These are phyloP conservation scores for Dorcus hopei DNA, from an alignment of 2,888 invertebrate genomes.

Conservation along the genomic window DNA sequence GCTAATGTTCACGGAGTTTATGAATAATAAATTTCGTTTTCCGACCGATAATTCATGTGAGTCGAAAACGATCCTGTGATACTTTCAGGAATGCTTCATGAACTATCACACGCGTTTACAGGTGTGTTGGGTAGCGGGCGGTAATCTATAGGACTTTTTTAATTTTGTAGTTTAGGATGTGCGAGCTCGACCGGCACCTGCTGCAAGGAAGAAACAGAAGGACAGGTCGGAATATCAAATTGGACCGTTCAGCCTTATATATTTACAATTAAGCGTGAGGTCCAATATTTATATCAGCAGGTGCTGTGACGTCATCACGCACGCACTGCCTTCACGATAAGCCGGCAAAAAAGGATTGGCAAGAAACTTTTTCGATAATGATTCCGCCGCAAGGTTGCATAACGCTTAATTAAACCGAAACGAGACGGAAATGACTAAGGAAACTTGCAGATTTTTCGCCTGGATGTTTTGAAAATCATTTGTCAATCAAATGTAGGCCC, in stretches of 20 bases:
- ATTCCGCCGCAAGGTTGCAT: background rate
- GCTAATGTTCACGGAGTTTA: too few relatives aligned
- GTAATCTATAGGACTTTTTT: slow-evolving; percentile 4
- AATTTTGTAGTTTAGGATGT: slow-evolving; percentile 14
- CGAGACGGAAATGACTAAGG: background rate
- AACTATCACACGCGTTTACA: background rate
- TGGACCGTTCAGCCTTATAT: slow-evolving; percentile 37
- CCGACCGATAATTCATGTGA: background rate
- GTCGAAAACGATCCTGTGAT: background rate
- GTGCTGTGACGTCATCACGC: slow-evolving; percentile 24
- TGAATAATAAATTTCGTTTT: background rate
- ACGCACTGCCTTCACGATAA: slow-evolving; percentile 1
- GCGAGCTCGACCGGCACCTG: slow-evolving; percentile 27
- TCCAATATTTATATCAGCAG: slow-evolving; percentile 34
- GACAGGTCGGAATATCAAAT: slow-evolving; percentile 37
- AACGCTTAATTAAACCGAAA: background rate
- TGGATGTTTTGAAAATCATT: too few relatives aligned
- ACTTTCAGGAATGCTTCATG: background rate
- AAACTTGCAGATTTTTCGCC: background rate
- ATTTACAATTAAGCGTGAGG: slow-evolving; percentile 38
- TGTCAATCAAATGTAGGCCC: too few relatives aligned
- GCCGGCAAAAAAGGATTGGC: background rate
- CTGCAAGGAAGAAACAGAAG: slow-evolving; percentile 32
- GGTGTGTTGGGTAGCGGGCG: background rate
- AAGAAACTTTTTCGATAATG: background rate